A percentile compares a stretch with the other conserved stretches of the same genome.
Conservation (phyloP, 2,113 vertebrate genomes). For the Platysteira castanea region DNA sequence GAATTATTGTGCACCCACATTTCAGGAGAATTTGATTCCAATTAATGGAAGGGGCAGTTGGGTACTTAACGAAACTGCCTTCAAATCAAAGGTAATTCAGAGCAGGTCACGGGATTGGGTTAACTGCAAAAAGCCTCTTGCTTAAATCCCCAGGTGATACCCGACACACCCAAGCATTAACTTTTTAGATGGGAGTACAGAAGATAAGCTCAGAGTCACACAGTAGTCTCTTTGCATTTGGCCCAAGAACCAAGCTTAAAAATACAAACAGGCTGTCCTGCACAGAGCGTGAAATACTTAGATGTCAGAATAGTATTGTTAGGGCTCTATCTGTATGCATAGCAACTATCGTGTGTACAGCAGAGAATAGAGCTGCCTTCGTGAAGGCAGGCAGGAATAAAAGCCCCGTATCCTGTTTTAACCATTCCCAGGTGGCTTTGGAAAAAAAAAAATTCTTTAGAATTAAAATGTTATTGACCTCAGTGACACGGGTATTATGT, state of each 20-base stretch:
- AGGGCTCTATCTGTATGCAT: slow-evolving; percentile 72
- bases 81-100: slow-evolving; percentile 75
- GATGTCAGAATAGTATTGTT: slow-evolving; percentile 80
- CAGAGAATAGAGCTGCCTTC: slow-evolving; percentile 66
- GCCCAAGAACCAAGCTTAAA: slow-evolving; percentile 70
- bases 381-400: slow-evolving; percentile 68
- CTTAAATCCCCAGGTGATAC: slow-evolving; percentile 80
- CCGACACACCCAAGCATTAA: slow-evolving; percentile 75
- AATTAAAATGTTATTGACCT: slow-evolving; percentile 72
- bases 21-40: slow-evolving; percentile 73
- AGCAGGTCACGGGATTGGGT: slow-evolving; percentile 70
- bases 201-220: slow-evolving; percentile 78
- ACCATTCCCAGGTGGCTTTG: slow-evolving; percentile 66
- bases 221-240: slow-evolving; percentile 80
- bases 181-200: slow-evolving; percentile 67
- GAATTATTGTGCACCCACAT: slow-evolving; percentile 63
- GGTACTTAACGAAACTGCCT: slow-evolving; percentile 71
- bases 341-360: slow-evolving; percentile 71
- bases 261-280: slow-evolving; percentile 73
- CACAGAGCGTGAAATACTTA: slow-evolving; percentile 72
- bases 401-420: slow-evolving; percentile 74
- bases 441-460: slow-evolving; percentile 37
- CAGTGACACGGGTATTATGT: slow-evolving; percentile 54
- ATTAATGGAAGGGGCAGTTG: slow-evolving; percentile 64
- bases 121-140: slow-evolving; percentile 76